Evolutionary conservation across 2,888 invertebrate genomes (phyloP).

Genomic region (Philereme vetulata): DNA sequence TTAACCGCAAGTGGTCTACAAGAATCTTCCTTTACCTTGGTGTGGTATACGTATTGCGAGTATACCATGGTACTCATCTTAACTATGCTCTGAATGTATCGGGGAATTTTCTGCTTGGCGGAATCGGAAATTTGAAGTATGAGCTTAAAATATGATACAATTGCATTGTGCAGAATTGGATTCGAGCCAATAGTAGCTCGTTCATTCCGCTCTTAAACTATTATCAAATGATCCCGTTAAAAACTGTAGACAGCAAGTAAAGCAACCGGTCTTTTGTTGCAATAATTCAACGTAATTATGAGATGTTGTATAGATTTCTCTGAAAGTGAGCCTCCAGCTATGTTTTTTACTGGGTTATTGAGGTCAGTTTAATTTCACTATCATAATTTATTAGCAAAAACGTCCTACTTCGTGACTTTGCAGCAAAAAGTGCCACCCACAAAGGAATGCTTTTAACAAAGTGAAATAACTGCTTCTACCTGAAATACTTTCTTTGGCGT

Average conservation of each 20-base stretch:
- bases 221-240: constrained; percentile 46
- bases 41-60: constrained; percentile 6
- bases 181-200: constrained; percentile 46
- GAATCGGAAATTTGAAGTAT: constrained; percentile 25
- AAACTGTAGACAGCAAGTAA: constrained; percentile 45
- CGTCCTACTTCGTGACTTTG: constrained; percentile 37
- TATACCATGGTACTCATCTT: no score
- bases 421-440: constrained; percentile 40
- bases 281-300: constrained; percentile 25
- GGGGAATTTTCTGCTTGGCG: constrained; percentile 21
- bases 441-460: constrained; percentile 42
- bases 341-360: constrained; percentile 17
- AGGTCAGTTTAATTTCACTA: constrained; percentile 38
- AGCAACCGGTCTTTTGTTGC: constrained; percentile 45
- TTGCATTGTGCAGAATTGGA: constrained; percentile 43
- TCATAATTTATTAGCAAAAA: constrained; percentile 40
- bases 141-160: constrained; percentile 25
- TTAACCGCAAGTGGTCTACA: constrained; percentile 37
- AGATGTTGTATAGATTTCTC: constrained; percentile 2
- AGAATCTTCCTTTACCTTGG: constrained; percentile 31
- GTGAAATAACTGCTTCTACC: constrained; percentile 38
- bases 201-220: constrained; percentile 41
- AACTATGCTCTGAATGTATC: constrained; percentile 7
- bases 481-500: constrained; percentile 47
- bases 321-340: constrained; percentile 28